These are phyloP conservation scores for Anguilla anguilla DNA, from an alignment of 2,797 vertebrate genomes.

Conservation along the genomic window DNA sequence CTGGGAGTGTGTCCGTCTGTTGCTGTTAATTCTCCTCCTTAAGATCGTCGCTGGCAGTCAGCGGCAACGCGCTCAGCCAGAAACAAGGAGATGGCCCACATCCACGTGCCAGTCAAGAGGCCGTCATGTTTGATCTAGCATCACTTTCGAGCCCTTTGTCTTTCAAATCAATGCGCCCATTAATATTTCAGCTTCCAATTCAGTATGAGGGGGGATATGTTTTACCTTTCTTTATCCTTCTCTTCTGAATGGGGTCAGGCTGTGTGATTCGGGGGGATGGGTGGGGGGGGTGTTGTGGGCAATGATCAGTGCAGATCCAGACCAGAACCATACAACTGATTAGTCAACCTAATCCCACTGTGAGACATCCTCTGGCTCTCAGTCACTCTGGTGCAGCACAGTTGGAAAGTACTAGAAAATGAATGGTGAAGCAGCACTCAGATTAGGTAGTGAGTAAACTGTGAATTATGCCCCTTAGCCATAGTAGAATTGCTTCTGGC, in stretches of 20 bases:
- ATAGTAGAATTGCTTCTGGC: not conserved
- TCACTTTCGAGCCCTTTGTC: constrained; percentile 62
- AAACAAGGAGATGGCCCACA: not conserved
- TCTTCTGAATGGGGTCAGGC: not conserved
- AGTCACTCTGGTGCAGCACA: not conserved
- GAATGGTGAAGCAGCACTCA: not conserved
- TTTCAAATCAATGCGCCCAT: constrained; percentile 68
- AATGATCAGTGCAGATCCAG: not conserved
- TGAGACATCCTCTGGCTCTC: not conserved
- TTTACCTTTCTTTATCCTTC: not conserved
- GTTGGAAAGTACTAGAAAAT: not conserved
- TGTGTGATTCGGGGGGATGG: not conserved
- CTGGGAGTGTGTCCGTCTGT: not conserved
- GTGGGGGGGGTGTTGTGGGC: not conserved
- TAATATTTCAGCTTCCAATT: constrained; percentile 66
- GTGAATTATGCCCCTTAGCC: not conserved
- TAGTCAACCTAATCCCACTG: not conserved
- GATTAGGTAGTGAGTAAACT: not conserved
- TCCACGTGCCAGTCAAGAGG: constrained; percentile 38
- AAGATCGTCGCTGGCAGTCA: not conserved
- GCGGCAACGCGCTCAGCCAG: not conserved
- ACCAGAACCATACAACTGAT: not conserved
- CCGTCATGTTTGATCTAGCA: constrained; percentile 49
- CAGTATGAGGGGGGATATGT: constrained; percentile 16
- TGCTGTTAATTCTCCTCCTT: not conserved